These are phyloP conservation scores for Heliconius nattereri DNA, from an alignment of 1,140 invertebrate genomes.

Conservation along the genomic window DNA sequence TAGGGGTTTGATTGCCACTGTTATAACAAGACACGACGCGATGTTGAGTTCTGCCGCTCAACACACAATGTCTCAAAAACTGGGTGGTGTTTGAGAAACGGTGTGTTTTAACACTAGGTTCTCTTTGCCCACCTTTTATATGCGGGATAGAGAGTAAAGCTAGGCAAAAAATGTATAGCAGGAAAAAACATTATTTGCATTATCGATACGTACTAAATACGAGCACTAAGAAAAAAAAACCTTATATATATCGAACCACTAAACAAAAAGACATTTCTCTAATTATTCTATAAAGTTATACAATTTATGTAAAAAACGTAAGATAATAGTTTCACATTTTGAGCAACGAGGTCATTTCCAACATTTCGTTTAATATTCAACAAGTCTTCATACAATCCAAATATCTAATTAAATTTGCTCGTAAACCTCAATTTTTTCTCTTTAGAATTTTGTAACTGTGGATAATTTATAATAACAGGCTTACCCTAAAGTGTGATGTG, in stretches of 20 bases:
- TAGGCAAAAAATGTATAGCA: too few relatives aligned
- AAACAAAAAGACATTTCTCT: neutral
- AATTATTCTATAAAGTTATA: neutral
- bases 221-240: too few relatives aligned
- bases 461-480: constrained; percentile 1
- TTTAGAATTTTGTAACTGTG: constrained; percentile 4
- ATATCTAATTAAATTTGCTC: constrained; percentile 1
- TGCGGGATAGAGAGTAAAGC: too few relatives aligned
- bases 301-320: neutral
- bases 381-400: neutral
- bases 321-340: constrained; percentile 5
- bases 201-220: too few relatives aligned
- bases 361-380: neutral
- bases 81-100: too few relatives aligned
- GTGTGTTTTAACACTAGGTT: too few relatives aligned
- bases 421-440: constrained; percentile 1
- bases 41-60: too few relatives aligned
- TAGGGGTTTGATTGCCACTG: too few relatives aligned
- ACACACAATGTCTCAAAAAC: too few relatives aligned
- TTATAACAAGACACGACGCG: too few relatives aligned
- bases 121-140: too few relatives aligned
- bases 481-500: neutral
- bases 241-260: neutral
- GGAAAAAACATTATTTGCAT: too few relatives aligned
- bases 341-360: constrained; percentile 4